Evolutionary conservation across 2,888 invertebrate genomes (phyloP), one percentile per base, ranked within the genome.

Genomic region (Cephalotes varians): DNA sequence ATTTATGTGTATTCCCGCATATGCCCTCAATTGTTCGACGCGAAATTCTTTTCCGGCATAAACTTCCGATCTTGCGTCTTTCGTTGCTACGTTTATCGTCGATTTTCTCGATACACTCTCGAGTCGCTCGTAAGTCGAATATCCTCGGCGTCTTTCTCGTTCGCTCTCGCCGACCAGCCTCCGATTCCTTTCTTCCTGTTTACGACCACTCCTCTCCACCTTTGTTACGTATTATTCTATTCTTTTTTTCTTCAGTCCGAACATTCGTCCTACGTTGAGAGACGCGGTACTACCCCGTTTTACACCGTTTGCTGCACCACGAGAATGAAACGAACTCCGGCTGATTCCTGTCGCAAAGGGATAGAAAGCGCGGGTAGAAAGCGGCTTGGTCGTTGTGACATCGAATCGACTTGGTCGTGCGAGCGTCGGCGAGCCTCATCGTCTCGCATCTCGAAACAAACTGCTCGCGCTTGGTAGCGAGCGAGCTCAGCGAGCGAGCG

Each of bases 381-480:
- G n/a, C n/a, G 56, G 12, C 40, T 15, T 58, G 58, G 10, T 60
- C 31, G 64, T 60, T n/a, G 44, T 40, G 37, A 44, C 15, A 31
- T 44, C 12, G 72, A 37, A 47, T 28, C 51, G 60, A n/a, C n/a
- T n/a, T 49, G 40, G 12, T 44, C 15, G 62, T 49, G 47, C 40
- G 18, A 40, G n/a, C 31, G n/a, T 51, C 12, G 9, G 15, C 51
- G 44, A 15, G 12, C 81, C n/a, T 65, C 25, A 67, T 47, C 34
- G 15, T 56, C 54, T 44, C 77, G 54, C 18, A 49, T 80, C 72
- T 77, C 77, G 44, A 58, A 44, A 72, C 77, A n/a, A 64, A 82
- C 65, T 74, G 81, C 31, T 64, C 25, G 71, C 5, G 21, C 9
- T 9, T 3, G 15, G 4, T 21, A 15, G 7, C 2, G 4, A 69